Evolutionary conservation across 2,113 vertebrate species (phyloP).

Genomic region (Thomomys bottae): DNA sequence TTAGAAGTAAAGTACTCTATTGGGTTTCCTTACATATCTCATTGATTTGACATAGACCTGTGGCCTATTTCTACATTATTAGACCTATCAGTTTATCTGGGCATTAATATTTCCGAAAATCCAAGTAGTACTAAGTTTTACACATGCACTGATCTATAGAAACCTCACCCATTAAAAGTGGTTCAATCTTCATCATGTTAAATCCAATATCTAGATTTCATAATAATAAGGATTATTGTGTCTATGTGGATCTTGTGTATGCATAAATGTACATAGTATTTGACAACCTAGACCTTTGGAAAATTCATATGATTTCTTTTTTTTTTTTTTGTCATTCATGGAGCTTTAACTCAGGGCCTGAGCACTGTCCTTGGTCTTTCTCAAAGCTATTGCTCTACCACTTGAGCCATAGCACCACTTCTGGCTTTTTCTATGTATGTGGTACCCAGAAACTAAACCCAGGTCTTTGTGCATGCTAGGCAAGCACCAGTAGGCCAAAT

Average conservation of each 20-base stretch:
- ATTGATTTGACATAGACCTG: background rate
- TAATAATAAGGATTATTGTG: background rate
- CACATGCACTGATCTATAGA: background rate
- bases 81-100: background rate
- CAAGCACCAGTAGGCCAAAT: too few relatives aligned
- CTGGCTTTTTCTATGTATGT: too few relatives aligned
- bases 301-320: background rate
- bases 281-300: background rate
- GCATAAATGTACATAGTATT: background rate
- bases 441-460: too few relatives aligned
- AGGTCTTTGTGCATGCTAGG: too few relatives aligned
- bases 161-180: background rate
- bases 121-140: background rate
- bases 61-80: background rate
- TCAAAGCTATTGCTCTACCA: too few relatives aligned
- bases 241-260: background rate
- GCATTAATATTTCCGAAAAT: slow-evolving; percentile 1
- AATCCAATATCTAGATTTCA: background rate
- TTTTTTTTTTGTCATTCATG: too few relatives aligned
- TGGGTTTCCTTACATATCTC: background rate
- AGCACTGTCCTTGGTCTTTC: too few relatives aligned
- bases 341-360: too few relatives aligned
- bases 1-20: background rate
- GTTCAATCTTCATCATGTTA: background rate
- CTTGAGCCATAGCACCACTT: too few relatives aligned